Conservation (phyloP, 2,888 invertebrate species). For the Amphiduros pacificus region DNA sequence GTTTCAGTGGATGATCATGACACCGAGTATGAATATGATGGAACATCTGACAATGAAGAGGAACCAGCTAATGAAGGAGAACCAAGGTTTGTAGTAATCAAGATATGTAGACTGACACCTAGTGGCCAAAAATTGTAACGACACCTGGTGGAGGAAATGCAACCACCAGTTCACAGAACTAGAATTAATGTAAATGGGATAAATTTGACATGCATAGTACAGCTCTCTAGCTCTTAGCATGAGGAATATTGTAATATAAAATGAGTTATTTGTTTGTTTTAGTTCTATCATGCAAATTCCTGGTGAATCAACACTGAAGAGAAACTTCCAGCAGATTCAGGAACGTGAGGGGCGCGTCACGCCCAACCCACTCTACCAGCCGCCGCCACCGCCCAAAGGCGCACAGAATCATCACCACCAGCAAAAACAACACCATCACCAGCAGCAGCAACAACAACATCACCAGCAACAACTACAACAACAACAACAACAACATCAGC, state of each 20-base stretch:
- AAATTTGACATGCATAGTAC: too few species aligned
- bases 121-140: too few species aligned
- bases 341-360: slow-evolving; percentile 47
- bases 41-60: slow-evolving; percentile 96
- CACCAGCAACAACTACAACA: slow-evolving; percentile 30
- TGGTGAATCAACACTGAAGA: slow-evolving; percentile 91
- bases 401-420: slow-evolving; percentile 23
- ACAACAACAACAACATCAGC: slow-evolving; percentile 62
- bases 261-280: slow-evolving; percentile 13
- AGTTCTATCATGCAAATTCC: slow-evolving; percentile 84
- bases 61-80: slow-evolving; percentile 83
- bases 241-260: too few species aligned
- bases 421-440: slow-evolving; percentile 11
- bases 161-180: too few species aligned
- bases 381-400: slow-evolving; percentile 29
- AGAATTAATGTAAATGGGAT: too few species aligned
- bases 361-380: slow-evolving; percentile 31
- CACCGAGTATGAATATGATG: slow-evolving; percentile 72
- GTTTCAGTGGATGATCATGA: slow-evolving; percentile 54
- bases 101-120: too few species aligned
- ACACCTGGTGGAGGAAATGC: too few species aligned
- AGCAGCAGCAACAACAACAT: slow-evolving; percentile 24
- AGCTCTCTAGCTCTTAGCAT: too few species aligned
- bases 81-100: slow-evolving; percentile 74
- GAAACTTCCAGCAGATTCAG: slow-evolving; percentile 98